Evolutionary conservation across 2,888 invertebrate genomes (phyloP).

Genomic region (Dynastes hyllus): DNA sequence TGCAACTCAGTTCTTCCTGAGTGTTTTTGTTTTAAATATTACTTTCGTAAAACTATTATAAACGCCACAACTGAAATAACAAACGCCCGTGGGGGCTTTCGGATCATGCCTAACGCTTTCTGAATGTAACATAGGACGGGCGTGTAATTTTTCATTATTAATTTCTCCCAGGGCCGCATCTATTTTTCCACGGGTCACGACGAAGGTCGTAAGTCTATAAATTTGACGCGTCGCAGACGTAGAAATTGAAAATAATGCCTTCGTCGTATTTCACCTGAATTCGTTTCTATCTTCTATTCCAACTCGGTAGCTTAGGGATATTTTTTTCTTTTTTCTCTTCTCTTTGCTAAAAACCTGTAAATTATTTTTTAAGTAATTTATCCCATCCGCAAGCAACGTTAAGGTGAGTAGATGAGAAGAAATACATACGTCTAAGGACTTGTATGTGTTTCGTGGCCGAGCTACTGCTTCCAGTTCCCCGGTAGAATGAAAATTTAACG

Average conservation of each 20-base stretch:
- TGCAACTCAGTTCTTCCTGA: too few relatives aligned
- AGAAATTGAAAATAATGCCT: slow-evolving; percentile 29
- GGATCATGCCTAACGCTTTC: neutral
- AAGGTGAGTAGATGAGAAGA: neutral
- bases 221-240: slow-evolving; percentile 22
- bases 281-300: too few relatives aligned
- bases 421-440: neutral
- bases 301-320: too few relatives aligned
- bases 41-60: too few relatives aligned
- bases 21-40: too few relatives aligned
- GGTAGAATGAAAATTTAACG: slow-evolving; percentile 14
- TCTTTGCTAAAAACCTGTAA: too few relatives aligned
- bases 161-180: neutral
- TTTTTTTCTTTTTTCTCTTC: too few relatives aligned
- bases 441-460: neutral
- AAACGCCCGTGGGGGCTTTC: too few relatives aligned
- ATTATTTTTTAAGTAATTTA: too few relatives aligned
- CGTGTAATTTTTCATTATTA: slow-evolving; percentile 3
- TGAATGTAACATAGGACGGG: neutral
- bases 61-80: too few relatives aligned
- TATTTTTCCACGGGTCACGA: neutral
- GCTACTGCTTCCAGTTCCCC: neutral
- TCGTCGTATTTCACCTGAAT: too few relatives aligned
- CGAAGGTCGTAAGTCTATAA: slow-evolving; percentile 16
- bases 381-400: too few relatives aligned